Evolutionary conservation across 2,888 invertebrate genomes (phyloP), one percentile per base, ranked within the genome.

Genomic region (Dynastes grantii): DNA sequence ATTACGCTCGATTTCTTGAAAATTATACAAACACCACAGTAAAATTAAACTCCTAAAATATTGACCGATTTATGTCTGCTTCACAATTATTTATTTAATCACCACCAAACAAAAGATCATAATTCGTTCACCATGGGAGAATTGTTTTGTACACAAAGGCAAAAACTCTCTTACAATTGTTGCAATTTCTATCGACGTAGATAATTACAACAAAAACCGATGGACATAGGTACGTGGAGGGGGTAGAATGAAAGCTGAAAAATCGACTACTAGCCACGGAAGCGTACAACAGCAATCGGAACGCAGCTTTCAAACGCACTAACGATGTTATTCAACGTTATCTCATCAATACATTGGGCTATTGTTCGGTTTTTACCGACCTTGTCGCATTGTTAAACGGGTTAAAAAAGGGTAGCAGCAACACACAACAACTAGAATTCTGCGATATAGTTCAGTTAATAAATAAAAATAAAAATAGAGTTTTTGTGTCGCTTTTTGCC

Each of bases 261-360:
- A 63, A 37, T 13, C 45, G 1, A 8, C 45, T 45, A 29, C 16
- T 1, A 63, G 63, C 13, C 32, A 32, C 63, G 63, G 63, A 63
- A 63, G 32, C 63, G 63, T 13, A 63, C 32, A 63, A 22, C 55
- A 58, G n/a, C 55, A 58, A 58, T 58, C 55, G 55, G 22, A 58
- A 63, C 63, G n/a, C 63, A 29, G 63, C 29, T 63, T 63, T 63
- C 63, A 11, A 63, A 63, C 63, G 32, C 63, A 63, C 27, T 63
- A 63, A 63, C 29, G 63, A 63, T 1, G 32, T 63, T 63, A 63
- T 63, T 63, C 63, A 29, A 29, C 27, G 61, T 61, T 61, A 61
- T 61, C 61, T 27, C 61, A 32, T 63, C 63, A 63, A 32, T 32
- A 32, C 32, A 63, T 63, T 63, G 32, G 4, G 32, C 63, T n/a